Base-by-base conservation (phyloP, 1,140 invertebrate species). In the Bombus sibiricus region DNA sequence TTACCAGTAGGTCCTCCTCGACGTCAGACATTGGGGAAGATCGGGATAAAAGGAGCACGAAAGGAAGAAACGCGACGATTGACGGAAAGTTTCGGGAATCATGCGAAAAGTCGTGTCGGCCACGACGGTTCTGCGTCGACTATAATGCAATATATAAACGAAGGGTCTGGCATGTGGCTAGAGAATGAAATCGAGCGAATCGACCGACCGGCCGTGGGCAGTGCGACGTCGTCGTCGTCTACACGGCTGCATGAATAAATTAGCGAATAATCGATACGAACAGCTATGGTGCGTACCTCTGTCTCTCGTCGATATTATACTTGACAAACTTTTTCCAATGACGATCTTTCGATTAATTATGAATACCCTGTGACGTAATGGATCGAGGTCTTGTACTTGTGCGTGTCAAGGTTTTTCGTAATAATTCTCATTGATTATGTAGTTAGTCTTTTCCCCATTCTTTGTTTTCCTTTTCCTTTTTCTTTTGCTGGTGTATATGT, bases 1-100 rank as follows among this genome's bases (percentile, higher is more conserved):
- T 97, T 91, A 97, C 96, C 74, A 93, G 93, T 83, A 97, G 96
- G 86, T 97, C 97, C 89, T 97, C 97, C 88, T 97, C 97, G 75
- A 95, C 96, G 93, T 97, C 96, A 79, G 96, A 96, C 97, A 97
- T 97, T 57, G 81, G 73, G 53, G 73, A 88, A 85, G 79, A 74
- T 81, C 72, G 69, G 41, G 62, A 53, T 10, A 57, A 41, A n/a
- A 77, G 62, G 74, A 59, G 28, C 32, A 25, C 13, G 32, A 8
- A 9, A 41, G 22, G 80, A 66, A 81, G 43, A 59, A 22, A 34
- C 25, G 57, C 41, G 59, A 15, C 74, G n/a, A 28, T 25, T 1
- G 6, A 39, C 22, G 32, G 32, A 73, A 37, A 41, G 62, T 53
- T 47, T 47, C 71, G 59, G 28, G 28, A 75, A 73, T 90, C 88